These are phyloP conservation scores for Holothuria scabra DNA, from an alignment of 53 echinoderm and acorn worm species.

Conservation along the genomic window DNA sequence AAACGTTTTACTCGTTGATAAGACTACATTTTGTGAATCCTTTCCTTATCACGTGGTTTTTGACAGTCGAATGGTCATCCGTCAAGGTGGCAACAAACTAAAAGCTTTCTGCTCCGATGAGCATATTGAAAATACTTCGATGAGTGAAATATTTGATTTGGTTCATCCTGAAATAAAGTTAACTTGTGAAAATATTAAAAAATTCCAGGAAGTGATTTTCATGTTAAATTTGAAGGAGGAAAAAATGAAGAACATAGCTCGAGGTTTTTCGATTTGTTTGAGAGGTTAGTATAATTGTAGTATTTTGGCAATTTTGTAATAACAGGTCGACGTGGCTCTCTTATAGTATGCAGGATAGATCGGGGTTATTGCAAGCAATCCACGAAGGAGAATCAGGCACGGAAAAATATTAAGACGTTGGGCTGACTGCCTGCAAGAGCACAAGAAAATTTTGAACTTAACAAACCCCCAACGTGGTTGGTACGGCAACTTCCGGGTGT, in stretches of 20 bases:
- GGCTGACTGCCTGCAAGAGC: too few species aligned
- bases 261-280: conserved; percentile 33
- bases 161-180: conserved; percentile 74
- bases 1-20: conserved; percentile 59
- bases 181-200: conserved; percentile 52
- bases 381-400: too few species aligned
- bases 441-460: too few species aligned
- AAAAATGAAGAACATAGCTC: conserved; percentile 26
- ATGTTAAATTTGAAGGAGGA: conserved; percentile 52
- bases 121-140: conserved; percentile 25
- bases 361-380: too few species aligned
- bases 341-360: too few species aligned
- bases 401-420: too few species aligned
- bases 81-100: conserved; percentile 72
- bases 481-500: too few species aligned
- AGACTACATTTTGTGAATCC: conserved; percentile 72
- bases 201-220: conserved; percentile 76
- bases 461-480: too few species aligned
- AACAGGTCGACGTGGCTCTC: too few species aligned
- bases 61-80: conserved; percentile 64
- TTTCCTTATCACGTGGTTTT: conserved; percentile 93
- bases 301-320: too few species aligned
- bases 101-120: not conserved
- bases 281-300: conserved; percentile 32
- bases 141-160: conserved; percentile 68